phyloP scores from a whole-genome alignment of 2,888 invertebrate genomes.

The Erpobdella octoculata region DNA sequence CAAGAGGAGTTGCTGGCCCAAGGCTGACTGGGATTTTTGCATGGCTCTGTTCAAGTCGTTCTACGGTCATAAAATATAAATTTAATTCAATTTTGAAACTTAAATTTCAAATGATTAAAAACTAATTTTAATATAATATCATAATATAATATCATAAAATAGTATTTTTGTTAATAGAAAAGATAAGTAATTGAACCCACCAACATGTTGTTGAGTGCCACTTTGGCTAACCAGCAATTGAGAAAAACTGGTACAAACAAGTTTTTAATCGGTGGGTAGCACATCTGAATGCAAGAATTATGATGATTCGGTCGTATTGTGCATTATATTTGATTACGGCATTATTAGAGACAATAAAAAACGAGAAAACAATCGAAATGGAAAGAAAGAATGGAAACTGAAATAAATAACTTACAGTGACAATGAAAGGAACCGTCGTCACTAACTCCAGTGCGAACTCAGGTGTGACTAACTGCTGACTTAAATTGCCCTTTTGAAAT shows the following conservation, averaged over 20 bases:
- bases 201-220: conserved; percentile 95
- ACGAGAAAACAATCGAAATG: conserved; percentile 33
- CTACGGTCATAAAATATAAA: conserved; percentile 55
- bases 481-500: conserved; percentile 86
- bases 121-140: neutral
- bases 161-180: neutral
- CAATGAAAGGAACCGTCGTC: conserved; percentile 85
- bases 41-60: conserved; percentile 94
- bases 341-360: conserved; percentile 44
- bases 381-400: neutral
- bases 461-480: conserved; percentile 87
- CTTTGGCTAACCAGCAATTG: conserved; percentile 95
- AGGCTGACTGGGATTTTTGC: conserved; percentile 91
- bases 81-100: neutral
- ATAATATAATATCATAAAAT: neutral
- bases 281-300: conserved; percentile 61
- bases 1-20: conserved; percentile 89
- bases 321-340: too few species aligned
- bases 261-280: conserved; percentile 78
- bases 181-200: conserved; percentile 52
- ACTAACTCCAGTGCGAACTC: conserved; percentile 91
- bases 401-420: conserved; percentile 32
- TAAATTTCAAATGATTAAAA: neutral
- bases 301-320: neutral
- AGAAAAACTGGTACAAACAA: conserved; percentile 94